Base-by-base conservation (phyloP, 2,888 invertebrate genomes). In the Heliothis peltigera region DNA sequence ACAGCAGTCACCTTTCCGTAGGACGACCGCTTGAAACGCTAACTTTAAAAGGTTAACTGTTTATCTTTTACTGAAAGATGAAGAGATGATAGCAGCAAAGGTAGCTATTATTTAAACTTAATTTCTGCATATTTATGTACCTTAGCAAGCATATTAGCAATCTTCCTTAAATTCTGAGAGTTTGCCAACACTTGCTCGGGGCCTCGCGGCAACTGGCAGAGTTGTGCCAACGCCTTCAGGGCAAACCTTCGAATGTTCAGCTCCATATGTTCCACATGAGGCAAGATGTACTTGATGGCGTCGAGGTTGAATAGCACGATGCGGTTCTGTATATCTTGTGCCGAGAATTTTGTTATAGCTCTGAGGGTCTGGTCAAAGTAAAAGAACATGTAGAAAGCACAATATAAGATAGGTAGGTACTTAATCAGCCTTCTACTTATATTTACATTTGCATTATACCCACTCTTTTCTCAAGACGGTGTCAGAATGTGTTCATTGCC, bases 151-250 rank as follows among this genome's bases (percentile, higher is more conserved):
- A 95, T 88, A 35, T 85, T 86, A 10, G 91, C 88, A 25, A 96
- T 92, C 73, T 89, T 90, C 64, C 87, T 88, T 68, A 95, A 81
- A 72, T 95, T 93, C 51, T 84, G 83, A 2, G 91, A 69, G 42
- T 92, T 84, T 0, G 74, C 82, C 39, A 95, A 74, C 15, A 96
- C 91, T 69, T 93, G 92, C 55, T 94, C 92, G 0, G 92, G 95
- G 0, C 95, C 95, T 42, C 82, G 85, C 0, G 93, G 91, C 62
- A 95, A 78, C 72, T 94, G 92, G 47, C 95, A 91, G 71, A 96
- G 90, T 78, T 95, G 95, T 0, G 95, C 95, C 39, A 96, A 70
- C 0, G 95, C 91, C 75, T 95, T 96, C 32, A 95, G 80, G 0
- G 95, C 93, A 62, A 95, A 96, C 80, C 96, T 90, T 57, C 85